Base-by-base conservation (phyloP, 1,140 invertebrate genomes). In the Nixonia krombeini region DNA sequence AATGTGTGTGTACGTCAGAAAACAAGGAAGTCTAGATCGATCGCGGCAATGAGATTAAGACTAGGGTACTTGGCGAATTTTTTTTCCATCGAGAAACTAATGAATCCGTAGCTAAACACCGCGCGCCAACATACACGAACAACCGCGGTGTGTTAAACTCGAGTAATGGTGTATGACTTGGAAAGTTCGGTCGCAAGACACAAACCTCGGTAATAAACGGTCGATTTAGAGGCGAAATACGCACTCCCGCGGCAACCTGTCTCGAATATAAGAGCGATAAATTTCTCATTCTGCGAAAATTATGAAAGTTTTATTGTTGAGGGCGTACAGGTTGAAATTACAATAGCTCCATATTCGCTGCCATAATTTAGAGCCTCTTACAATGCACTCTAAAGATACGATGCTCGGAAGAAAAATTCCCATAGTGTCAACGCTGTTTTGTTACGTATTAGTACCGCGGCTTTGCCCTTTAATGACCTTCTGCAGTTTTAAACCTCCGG, bases 301-400 rank as follows among this genome's bases (percentile, higher is more conserved):
- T 66, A 66, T 66, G 37, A 59, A 66, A 59, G 50, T 58, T 66
- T 59, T 55, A 66, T 66, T 66, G 56, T 66, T 50, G 38, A 55
- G 16, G 13, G 37, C 53, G 55, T 35, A 53, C 46, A 55, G 26
- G 38, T 49, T 55, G 33, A 46, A 66, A 66, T 59, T 55, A 66
- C 45, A 66, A 59, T 59, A 29, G 44, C 18, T 6, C 35, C 46
- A 66, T 59, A 59, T 59, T 59, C 55, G 17, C 26, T 21, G 18
- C 40, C 23, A 46, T 65, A 59, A 59, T 44, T 59, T 49, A 56
- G 10, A 50, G 35, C 21, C 44, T 65, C 40, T 47, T 53, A 55
- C 35, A 45, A 58, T 55, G 16, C 46, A 44, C 13, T 25, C 12
- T 37, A 4, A 26, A 15, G 55, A 29, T 59, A 49, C 33, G 44